Percentiles rank a stretch among this genome's conserved stretches.
These are phyloP conservation scores for Megamerina dolium DNA, from an alignment of 2,888 invertebrate genomes.

Conservation along the genomic window DNA sequence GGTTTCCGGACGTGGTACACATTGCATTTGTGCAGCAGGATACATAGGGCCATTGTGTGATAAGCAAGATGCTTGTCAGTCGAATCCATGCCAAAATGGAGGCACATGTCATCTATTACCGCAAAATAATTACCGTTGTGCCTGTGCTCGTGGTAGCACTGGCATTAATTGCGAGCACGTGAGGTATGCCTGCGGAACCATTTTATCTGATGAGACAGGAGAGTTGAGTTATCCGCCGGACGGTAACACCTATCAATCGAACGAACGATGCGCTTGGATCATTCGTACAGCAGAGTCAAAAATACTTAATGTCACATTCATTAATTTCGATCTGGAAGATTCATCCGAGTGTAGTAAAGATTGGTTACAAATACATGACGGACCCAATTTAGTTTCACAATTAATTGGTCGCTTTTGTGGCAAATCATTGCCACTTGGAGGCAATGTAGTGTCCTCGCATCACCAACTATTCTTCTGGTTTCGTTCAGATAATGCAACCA, in stretches of 20 bases:
- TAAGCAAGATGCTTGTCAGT: slow-evolving; percentile 57
- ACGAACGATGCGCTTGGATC: slow-evolving; percentile 74
- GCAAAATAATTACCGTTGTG: slow-evolving; percentile 52
- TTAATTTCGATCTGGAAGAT: slow-evolving; percentile 59
- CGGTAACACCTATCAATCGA: slow-evolving; percentile 54
- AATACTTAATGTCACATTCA: slow-evolving; percentile 76
- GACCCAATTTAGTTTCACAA: slow-evolving; percentile 63
- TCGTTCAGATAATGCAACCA: slow-evolving; percentile 61
- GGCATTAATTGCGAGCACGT: slow-evolving; percentile 63
- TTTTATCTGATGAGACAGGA: slow-evolving; percentile 51
- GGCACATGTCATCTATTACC: slow-evolving; percentile 58
- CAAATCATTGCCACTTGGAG: slow-evolving; percentile 59
- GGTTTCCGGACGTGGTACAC: slow-evolving; percentile 28
- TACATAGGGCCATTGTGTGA: slow-evolving; percentile 57
- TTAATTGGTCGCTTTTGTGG: slow-evolving; percentile 80
- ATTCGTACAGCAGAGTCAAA: slow-evolving; percentile 60
- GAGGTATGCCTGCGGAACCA: slow-evolving; percentile 58
- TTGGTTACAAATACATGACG: slow-evolving; percentile 80
- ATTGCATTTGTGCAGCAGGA: slow-evolving; percentile 39
- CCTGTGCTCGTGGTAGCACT: slow-evolving; percentile 60
- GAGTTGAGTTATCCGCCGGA: slow-evolving; percentile 58
- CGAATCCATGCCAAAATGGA: slow-evolving; percentile 75
- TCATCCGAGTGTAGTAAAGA: slow-evolving; percentile 60
- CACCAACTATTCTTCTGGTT: slow-evolving; percentile 75
- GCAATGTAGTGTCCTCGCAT: slow-evolving; percentile 67